Evolutionary conservation across 1,140 invertebrate species (phyloP).

Genomic region (Manduca sexta): DNA sequence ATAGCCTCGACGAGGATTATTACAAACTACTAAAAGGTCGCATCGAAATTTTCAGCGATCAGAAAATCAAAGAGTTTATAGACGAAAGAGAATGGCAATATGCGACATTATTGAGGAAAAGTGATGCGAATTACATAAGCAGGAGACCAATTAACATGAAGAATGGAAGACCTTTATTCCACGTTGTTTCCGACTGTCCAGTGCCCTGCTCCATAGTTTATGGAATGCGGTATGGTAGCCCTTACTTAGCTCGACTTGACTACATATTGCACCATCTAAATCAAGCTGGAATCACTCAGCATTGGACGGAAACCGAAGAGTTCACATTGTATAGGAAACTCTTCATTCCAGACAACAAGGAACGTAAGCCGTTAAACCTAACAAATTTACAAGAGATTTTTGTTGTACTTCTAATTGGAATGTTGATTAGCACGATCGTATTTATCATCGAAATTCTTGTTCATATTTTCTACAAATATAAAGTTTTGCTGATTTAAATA

Average conservation of each 20-base stretch:
- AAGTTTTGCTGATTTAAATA: not conserved
- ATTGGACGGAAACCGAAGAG: slow-evolving; percentile 50
- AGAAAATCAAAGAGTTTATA: slow-evolving; percentile 44
- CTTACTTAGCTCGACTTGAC: slow-evolving; percentile 45
- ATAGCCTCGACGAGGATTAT: slow-evolving; percentile 29
- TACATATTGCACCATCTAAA: slow-evolving; percentile 42
- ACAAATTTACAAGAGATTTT: slow-evolving; percentile 48
- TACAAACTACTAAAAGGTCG: slow-evolving; percentile 28
- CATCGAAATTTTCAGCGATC: slow-evolving; percentile 42
- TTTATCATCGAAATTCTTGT: slow-evolving; percentile 40
- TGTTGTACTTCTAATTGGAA: slow-evolving; percentile 38
- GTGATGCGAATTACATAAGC: slow-evolving; percentile 43
- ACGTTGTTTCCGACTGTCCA: slow-evolving; percentile 48
- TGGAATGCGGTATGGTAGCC: slow-evolving; percentile 55
- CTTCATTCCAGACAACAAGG: slow-evolving; percentile 36
- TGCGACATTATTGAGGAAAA: slow-evolving; percentile 46
- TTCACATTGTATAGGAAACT: slow-evolving; percentile 27
- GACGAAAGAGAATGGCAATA: slow-evolving; percentile 49
- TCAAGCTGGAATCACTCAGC: slow-evolving; percentile 50
- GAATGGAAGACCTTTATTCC: slow-evolving; percentile 49
- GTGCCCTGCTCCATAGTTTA: slow-evolving; percentile 57
- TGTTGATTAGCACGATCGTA: slow-evolving; percentile 28
- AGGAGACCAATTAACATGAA: slow-evolving; percentile 41
- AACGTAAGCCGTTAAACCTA: slow-evolving; percentile 37
- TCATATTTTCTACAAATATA: slow-evolving; percentile 1